These are phyloP conservation scores for Laodelphax striatellus DNA, from an alignment of 1,140 invertebrate species.

Conservation along the genomic window DNA sequence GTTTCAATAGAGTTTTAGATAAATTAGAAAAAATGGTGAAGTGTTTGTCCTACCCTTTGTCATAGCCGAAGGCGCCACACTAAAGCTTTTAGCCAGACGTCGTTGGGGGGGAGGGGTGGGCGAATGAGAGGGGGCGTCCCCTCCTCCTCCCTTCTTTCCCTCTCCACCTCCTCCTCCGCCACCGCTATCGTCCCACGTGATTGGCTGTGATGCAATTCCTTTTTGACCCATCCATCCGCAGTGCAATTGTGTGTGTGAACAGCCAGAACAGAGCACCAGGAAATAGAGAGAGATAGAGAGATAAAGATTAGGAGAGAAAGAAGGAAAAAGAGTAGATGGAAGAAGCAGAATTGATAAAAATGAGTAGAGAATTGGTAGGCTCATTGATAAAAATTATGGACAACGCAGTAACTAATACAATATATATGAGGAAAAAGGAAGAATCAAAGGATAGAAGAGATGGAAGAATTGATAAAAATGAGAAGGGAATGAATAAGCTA, in stretches of 20 bases:
- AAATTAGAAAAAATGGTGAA: no score
- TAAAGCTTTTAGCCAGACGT: slow-evolving; percentile 79
- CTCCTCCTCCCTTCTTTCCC: neutral
- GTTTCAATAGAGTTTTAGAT: no score
- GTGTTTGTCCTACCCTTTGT: slow-evolving; percentile 36
- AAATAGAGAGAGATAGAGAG: slow-evolving; percentile 8
- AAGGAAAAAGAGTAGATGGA: no score
- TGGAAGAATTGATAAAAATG: no score
- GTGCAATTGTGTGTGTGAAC: slow-evolving; percentile 2
- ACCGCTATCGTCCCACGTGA: slow-evolving; percentile 2
- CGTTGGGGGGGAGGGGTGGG: slow-evolving; percentile 69
- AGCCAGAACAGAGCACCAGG: slow-evolving; percentile 9
- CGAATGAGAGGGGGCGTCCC: slow-evolving; percentile 24
- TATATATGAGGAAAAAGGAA: no score
- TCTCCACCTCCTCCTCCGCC: neutral
- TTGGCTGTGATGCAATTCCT: slow-evolving; percentile 10
- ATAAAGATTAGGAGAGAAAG: neutral
- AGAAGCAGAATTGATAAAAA: no score
- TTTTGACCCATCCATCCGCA: neutral
- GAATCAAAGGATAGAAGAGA: no score
- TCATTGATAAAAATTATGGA: no score
- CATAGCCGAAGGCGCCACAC: slow-evolving; percentile 56
- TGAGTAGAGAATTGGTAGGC: no score
- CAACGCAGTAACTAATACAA: no score
- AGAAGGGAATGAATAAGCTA: no score